These are phyloP conservation scores for Macquaria australasica DNA, from an alignment of 2,113 vertebrate genomes.

Conservation along the genomic window DNA sequence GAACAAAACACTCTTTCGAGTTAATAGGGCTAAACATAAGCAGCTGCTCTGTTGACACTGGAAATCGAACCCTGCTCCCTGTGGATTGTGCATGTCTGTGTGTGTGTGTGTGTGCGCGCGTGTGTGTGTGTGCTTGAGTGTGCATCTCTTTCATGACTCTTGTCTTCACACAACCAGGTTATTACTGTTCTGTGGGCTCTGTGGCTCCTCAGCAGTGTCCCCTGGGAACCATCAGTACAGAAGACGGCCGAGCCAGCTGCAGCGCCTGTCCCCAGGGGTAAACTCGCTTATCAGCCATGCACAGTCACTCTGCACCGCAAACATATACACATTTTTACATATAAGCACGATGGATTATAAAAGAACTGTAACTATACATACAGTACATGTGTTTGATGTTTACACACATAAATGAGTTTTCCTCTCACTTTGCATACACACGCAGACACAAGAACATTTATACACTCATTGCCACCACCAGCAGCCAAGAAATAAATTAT, in stretches of 20 bases:
- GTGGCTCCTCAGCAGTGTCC: slow-evolving; percentile 86
- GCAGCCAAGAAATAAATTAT: slow-evolving; percentile 12
- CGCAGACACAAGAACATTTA: not conserved
- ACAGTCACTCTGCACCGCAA: slow-evolving; percentile 34
- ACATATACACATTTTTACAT: slow-evolving; percentile 28
- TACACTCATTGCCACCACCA: not conserved
- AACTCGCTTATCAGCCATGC: slow-evolving; percentile 45
- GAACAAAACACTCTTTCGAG: slow-evolving; percentile 55
- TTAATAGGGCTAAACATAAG: slow-evolving; percentile 55
- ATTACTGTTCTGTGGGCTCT: slow-evolving; percentile 90
- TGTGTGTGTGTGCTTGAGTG: slow-evolving; percentile 38
- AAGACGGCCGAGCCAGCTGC: slow-evolving; percentile 83
- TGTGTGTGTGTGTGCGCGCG: slow-evolving; percentile 25
- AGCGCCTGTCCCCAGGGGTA: slow-evolving; percentile 90
- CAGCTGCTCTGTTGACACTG: slow-evolving; percentile 57
- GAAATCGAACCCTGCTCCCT: slow-evolving; percentile 52
- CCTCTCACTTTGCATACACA: not conserved
- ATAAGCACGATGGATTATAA: slow-evolving; percentile 5
- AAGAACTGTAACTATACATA: not conserved
- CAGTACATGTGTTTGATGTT: not conserved
- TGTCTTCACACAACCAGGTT: slow-evolving; percentile 81
- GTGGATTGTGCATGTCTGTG: slow-evolving; percentile 29
- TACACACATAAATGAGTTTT: not conserved
- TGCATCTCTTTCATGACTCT: slow-evolving; percentile 54
- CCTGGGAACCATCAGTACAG: slow-evolving; percentile 86